Conservation (phyloP, 1,140 invertebrate genomes). For the Heliconius nattereri region DNA sequence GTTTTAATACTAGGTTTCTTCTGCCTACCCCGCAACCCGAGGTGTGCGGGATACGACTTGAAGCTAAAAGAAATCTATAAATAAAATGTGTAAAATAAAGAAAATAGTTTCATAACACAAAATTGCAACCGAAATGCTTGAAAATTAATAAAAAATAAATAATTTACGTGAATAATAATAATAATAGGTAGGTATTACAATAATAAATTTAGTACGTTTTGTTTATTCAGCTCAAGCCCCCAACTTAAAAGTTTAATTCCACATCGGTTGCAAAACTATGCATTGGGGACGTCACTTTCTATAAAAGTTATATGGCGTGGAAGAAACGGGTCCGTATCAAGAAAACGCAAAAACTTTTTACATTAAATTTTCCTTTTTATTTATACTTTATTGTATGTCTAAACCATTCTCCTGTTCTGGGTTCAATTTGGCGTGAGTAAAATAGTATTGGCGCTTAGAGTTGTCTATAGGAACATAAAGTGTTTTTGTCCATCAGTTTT, state of each 20-base stretch:
- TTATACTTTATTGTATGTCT: slow-evolving; percentile 43
- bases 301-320: slow-evolving; percentile 74
- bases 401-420: slow-evolving; percentile 36
- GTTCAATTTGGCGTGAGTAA: slow-evolving; percentile 45
- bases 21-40: fast-evolving
- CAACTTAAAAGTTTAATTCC: slow-evolving; percentile 16
- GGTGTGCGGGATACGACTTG: no score
- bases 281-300: slow-evolving; percentile 63
- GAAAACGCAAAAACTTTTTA: slow-evolving; percentile 67
- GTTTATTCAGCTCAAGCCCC: slow-evolving; percentile 28
- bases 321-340: slow-evolving; percentile 73
- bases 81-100: no score
- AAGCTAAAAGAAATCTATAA: no score
- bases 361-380: slow-evolving; percentile 54
- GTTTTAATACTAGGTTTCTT: no score
- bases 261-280: slow-evolving; percentile 56
- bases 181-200: no score
- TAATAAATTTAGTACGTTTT: neutral
- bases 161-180: no score
- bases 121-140: no score
- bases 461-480: slow-evolving; percentile 4
- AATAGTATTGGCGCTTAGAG: slow-evolving; percentile 33
- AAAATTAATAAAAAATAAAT: no score
- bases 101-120: no score
- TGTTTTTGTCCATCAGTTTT: neutral